Base-by-base conservation (phyloP, 2,888 invertebrate genomes). In the Hipparchia sbordonii region DNA sequence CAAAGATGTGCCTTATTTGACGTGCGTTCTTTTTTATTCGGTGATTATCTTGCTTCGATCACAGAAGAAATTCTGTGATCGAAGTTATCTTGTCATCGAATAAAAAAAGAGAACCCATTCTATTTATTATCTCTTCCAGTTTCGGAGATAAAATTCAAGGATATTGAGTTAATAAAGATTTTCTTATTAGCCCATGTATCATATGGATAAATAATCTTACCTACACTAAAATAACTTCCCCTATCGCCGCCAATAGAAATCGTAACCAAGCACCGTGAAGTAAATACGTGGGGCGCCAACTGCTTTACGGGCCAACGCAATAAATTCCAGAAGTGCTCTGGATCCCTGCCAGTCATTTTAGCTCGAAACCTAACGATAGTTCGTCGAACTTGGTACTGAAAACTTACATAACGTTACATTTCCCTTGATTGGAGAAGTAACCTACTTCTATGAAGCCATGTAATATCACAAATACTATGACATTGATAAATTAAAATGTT, bases 341-440 rank as follows among this genome's bases (percentile, higher is more conserved):
- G 62, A 63, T 51, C 13, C 48, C 63, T 51, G 63, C 63, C 63
- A 63, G 63, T 63, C 48, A 63, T 13, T 63, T 10, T 23, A 6
- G 61, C 12, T 45, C 45, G n/a, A 61, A 12, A 45, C 61, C 23
- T 63, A 63, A 63, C 62, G 62, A 48, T 63, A 48, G 13, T 63
- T 63, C 48, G 48, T 48, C 48, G 9, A 48, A 63, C 62, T 48
- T 13, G 13, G 23, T 9, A 10, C 48, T 63, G 13, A 10, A 2
- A 60, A 60, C 12, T 62, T 62, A 8, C 45, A 10, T 62, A 13
- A 62, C 46, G 62, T 46, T 62, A 62, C 46, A n/a, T 61, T 12
- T 48, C 8, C 62, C 12, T 61, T n/a, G 12, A n/a, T n/a, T 6
- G n/a, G 59, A 23, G 23, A 9, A 23, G 9, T 8, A 9, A 23